phyloP scores from a whole-genome alignment of 2,113 vertebrate species.

The Ciconia stormi region DNA sequence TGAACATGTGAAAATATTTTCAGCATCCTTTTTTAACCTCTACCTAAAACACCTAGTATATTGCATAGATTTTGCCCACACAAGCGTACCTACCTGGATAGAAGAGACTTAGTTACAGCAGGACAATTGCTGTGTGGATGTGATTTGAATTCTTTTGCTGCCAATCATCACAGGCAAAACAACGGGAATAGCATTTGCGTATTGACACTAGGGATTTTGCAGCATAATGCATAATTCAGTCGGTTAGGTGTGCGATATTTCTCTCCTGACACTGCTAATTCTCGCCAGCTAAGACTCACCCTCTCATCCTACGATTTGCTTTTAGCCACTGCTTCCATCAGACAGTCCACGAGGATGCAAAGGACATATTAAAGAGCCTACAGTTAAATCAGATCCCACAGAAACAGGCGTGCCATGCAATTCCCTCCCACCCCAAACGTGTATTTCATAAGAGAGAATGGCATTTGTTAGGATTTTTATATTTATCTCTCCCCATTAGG shows the following conservation, averaged over 20 bases:
- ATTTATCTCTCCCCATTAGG: neutral
- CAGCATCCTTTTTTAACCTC: neutral
- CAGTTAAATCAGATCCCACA: neutral
- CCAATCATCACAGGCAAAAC: conserved; percentile 31
- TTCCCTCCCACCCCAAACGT: neutral
- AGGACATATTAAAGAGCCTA: neutral
- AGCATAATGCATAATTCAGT: conserved; percentile 50
- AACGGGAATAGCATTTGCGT: conserved; percentile 13
- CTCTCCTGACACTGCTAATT: conserved; percentile 38
- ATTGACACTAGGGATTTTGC: conserved; percentile 1
- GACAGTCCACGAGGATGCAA: neutral
- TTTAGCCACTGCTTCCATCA: conserved; percentile 23
- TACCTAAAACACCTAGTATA: neutral
- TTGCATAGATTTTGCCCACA: neutral
- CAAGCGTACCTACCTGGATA: neutral
- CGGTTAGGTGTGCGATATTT: neutral
- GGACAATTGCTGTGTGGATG: conserved; percentile 30
- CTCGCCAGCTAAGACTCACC: conserved; percentile 3
- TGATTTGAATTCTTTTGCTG: conserved; percentile 58
- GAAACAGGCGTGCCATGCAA: neutral
- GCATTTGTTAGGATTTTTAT: neutral
- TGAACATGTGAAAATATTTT: neutral
- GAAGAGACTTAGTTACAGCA: conserved; percentile 22
- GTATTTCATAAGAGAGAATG: neutral
- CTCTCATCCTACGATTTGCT: neutral